These are phyloP conservation scores for Aelia acuminata DNA, from an alignment of 2,888 invertebrate genomes.

Conservation along the genomic window DNA sequence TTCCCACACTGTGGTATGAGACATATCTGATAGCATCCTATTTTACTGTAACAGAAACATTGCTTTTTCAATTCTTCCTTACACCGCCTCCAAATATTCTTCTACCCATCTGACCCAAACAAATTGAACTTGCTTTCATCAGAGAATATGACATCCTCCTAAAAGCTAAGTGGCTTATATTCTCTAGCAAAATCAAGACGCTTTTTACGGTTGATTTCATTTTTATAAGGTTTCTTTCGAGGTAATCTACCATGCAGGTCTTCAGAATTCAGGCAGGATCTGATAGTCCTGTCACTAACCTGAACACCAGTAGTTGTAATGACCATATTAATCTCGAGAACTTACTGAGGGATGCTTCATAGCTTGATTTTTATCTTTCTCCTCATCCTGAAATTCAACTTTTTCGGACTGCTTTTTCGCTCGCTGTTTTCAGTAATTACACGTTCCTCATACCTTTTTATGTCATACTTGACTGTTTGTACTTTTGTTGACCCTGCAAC, in stretches of 20 bases:
- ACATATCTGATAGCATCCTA: background rate
- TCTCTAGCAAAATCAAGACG: background rate
- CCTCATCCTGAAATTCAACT: too few relatives aligned
- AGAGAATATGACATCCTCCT: conserved; percentile 27
- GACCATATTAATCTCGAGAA: background rate
- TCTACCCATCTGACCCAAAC: too few relatives aligned
- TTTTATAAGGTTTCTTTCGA: too few relatives aligned
- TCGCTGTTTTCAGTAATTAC: too few relatives aligned
- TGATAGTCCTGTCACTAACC: background rate
- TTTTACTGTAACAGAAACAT: background rate
- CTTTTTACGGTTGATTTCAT: too few relatives aligned
- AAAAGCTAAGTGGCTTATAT: conserved; percentile 22
- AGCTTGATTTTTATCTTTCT: background rate
- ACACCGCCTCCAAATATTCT: too few relatives aligned
- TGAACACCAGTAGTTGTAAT: background rate
- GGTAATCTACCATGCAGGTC: too few relatives aligned
- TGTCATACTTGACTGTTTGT: too few relatives aligned
- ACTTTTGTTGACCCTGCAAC: too few relatives aligned
- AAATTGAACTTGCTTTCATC: background rate
- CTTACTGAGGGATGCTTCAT: background rate
- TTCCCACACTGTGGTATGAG: background rate
- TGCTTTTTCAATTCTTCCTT: background rate
- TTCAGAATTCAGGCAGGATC: background rate
- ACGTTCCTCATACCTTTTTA: too few relatives aligned
- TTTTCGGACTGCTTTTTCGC: too few relatives aligned